Percentiles rank a stretch among this genome's conserved stretches.
Evolutionary conservation across 2,797 vertebrate genomes (phyloP).

Genomic region (Coendou prehensilis): DNA sequence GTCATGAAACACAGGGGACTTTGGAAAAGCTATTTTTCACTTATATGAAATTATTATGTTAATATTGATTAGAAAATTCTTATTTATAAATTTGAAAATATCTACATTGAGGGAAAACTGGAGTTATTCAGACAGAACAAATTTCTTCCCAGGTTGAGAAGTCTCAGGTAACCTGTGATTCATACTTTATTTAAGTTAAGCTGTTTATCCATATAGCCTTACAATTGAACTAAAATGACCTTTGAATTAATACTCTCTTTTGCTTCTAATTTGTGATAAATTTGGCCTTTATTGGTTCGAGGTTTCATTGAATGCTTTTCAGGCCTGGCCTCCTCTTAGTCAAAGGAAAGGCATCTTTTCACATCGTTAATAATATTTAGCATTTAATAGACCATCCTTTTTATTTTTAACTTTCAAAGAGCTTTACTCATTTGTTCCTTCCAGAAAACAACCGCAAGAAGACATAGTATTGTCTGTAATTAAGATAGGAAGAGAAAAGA

Average conservation of each 20-base stretch:
- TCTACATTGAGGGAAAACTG: conserved; percentile 56
- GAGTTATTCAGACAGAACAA: conserved; percentile 32
- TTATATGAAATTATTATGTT: conserved; percentile 55
- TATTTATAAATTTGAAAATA: conserved; percentile 66
- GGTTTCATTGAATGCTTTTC: conserved; percentile 49
- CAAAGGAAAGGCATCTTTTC: conserved; percentile 53
- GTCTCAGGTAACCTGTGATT: conserved; percentile 60
- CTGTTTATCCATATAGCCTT: conserved; percentile 23
- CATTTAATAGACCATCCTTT: neutral
- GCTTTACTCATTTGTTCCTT: conserved; percentile 50
- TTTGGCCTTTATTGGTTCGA: conserved; percentile 62
- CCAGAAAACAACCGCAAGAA: neutral
- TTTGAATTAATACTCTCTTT: conserved; percentile 54
- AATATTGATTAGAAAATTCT: conserved; percentile 60
- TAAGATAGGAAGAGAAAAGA: conserved; percentile 39
- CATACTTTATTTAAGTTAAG: conserved; percentile 27
- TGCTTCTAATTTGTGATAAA: conserved; percentile 59
- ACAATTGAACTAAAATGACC: conserved; percentile 15
- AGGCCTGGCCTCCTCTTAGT: neutral
- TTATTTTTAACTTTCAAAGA: conserved; percentile 5
- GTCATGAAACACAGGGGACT: conserved; percentile 42
- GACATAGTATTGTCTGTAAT: conserved; percentile 47
- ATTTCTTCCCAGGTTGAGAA: neutral
- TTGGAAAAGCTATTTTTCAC: conserved; percentile 33
- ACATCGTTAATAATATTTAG: conserved; percentile 33